Evolutionary conservation across 2,113 vertebrate species (phyloP), one percentile per base, ranked within the genome.

Genomic region (Anolis carolinensis): DNA sequence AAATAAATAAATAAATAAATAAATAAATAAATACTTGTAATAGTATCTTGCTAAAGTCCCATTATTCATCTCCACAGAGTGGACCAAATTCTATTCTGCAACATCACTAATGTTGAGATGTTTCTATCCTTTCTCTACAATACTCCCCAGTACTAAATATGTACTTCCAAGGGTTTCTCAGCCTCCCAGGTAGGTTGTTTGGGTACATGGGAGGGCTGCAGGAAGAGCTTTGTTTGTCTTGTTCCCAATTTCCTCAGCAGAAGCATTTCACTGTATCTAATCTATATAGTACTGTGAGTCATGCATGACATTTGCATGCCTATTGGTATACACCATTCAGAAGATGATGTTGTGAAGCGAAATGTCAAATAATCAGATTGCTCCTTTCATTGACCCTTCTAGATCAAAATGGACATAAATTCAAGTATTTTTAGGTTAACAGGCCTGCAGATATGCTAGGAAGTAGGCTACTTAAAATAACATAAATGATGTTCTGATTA

Each of bases 401-500:
- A 30, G 62, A 65, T 67, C 30, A 77, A 50, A 76, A 68, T 78
- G 48, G 44, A 77, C 63, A 84, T 30, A 59, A 67, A 1, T 81
- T 86, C 4, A 59, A 27, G 8, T 85, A 76, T 59, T 55, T 78
- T 85, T 21, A 44, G 76, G 36, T 79, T 55, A 72, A 79, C 36
- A 50, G 48, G 48, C 8, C 50, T 79, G 39, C 23, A 39, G 50
- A 27, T 79, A 67, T 85, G 70, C 82, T 13, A 11, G 36, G 82
- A 18, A 90, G 1, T 0, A 83, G 82, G 82, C 32, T 89, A 79
- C 48, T 90, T 94, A 87, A 94, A 94, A 90, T 91, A 94, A 92
- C 68, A 84, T 91, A 92, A 93, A 94, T 32, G n/a, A 94, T 93
- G 75, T 90, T 23, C 68, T 63, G 88, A 90, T 90, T 87, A 94